Conservation (phyloP, 2,888 invertebrate species). For the Acanthosepion lycidas region DNA sequence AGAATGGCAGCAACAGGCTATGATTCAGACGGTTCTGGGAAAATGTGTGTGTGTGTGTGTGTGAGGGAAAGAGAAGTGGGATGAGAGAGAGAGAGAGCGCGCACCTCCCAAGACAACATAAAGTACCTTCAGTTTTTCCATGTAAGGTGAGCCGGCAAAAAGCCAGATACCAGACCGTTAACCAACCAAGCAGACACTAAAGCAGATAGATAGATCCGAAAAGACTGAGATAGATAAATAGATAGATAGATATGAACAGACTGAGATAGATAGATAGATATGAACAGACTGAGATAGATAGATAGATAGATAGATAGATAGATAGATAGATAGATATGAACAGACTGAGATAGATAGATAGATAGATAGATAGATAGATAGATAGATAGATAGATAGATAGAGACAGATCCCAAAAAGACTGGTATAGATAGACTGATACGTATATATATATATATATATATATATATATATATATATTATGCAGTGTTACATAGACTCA, state of each 20-base stretch:
- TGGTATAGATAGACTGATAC: too few relatives aligned
- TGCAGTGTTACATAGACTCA: too few relatives aligned
- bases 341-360: neutral
- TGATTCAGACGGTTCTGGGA: neutral
- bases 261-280: neutral
- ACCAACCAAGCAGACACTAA: slow-evolving; percentile 22
- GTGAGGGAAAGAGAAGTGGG: neutral
- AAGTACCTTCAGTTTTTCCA: neutral
- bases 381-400: neutral
- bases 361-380: neutral
- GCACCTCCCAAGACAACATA: neutral
- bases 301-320: neutral
- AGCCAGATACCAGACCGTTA: neutral
- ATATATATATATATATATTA: too few relatives aligned
- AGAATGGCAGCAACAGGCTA: neutral
- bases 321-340: neutral
- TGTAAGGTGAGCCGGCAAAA: slow-evolving; percentile 33
- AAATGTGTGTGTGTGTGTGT: neutral
- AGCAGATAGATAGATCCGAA: neutral
- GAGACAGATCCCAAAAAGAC: too few relatives aligned
- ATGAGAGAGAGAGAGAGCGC: neutral
- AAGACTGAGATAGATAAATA: neutral
- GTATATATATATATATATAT: too few relatives aligned
- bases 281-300: neutral
- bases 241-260: neutral